These are phyloP conservation scores for Electrophaes corylata DNA, from an alignment of 2,888 invertebrate species.

Conservation along the genomic window DNA sequence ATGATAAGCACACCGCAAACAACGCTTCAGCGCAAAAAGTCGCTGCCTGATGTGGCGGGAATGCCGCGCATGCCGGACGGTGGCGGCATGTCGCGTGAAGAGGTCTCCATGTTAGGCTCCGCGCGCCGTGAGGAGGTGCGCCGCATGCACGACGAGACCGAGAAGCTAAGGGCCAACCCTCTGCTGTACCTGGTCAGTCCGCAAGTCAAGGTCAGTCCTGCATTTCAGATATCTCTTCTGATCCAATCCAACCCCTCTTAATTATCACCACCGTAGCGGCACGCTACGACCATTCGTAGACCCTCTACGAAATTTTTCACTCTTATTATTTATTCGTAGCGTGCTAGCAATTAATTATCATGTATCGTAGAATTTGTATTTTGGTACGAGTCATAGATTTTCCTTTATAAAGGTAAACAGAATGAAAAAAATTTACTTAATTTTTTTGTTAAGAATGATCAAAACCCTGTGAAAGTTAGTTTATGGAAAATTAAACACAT, in stretches of 20 bases:
- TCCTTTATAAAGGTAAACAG: too few relatives aligned
- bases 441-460: too few relatives aligned
- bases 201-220: slow-evolving; percentile 91
- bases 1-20: slow-evolving; percentile 91
- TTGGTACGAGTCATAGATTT: too few relatives aligned
- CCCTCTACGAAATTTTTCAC: neutral
- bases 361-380: too few relatives aligned
- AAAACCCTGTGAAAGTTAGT: neutral
- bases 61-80: slow-evolving; percentile 91
- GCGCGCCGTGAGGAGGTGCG: slow-evolving; percentile 97
- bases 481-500: too few relatives aligned
- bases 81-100: slow-evolving; percentile 93
- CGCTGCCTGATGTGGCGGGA: slow-evolving; percentile 96
- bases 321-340: too few relatives aligned
- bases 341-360: too few relatives aligned
- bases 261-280: too few relatives aligned
- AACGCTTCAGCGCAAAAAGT: slow-evolving; percentile 96
- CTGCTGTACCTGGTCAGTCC: slow-evolving; percentile 98
- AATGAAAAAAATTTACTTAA: too few relatives aligned
- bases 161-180: slow-evolving; percentile 96
- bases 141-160: slow-evolving; percentile 94
- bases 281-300: slow-evolving; percentile 1
- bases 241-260: too few relatives aligned
- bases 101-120: slow-evolving; percentile 96
- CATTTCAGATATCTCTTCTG: neutral